Conservation (phyloP, 2,113 vertebrate species). For the Petrocephalus zakoni region DNA sequence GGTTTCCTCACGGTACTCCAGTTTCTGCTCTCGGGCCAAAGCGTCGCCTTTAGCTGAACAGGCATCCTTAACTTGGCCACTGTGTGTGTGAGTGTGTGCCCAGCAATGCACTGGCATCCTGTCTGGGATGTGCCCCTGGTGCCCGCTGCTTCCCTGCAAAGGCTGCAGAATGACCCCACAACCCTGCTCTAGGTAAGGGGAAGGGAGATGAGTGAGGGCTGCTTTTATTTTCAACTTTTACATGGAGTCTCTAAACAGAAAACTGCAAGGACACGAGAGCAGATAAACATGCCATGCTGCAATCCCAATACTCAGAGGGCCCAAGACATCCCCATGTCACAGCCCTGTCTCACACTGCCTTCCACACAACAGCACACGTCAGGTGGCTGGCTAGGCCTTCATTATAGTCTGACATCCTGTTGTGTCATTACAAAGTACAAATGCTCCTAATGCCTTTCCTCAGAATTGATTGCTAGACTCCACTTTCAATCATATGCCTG, state of each 20-base stretch:
- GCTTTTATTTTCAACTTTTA: not conserved
- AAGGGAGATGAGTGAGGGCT: not conserved
- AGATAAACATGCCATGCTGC: not conserved
- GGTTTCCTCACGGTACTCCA: not conserved
- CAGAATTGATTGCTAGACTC: not conserved
- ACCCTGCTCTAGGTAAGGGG: not conserved
- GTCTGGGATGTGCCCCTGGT: not conserved
- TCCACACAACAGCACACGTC: not conserved
- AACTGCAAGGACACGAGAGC: not conserved
- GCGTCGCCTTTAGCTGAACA: too few species aligned
- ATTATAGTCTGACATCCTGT: not conserved
- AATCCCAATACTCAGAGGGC: not conserved
- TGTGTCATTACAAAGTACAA: not conserved
- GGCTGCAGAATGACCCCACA: not conserved
- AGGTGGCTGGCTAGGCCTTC: not conserved
- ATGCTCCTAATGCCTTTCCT: not conserved
- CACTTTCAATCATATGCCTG: not conserved
- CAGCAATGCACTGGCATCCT: not conserved
- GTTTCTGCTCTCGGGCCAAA: not conserved
- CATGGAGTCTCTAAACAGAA: not conserved
- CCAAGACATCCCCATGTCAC: not conserved
- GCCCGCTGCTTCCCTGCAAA: not conserved
- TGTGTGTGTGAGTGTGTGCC: not conserved
- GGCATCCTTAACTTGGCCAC: too few species aligned
- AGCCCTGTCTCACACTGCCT: not conserved